Evolutionary conservation across 2,888 invertebrate species (phyloP), one percentile per base, ranked within the genome.

Genomic region (Synergus gifuensis): DNA sequence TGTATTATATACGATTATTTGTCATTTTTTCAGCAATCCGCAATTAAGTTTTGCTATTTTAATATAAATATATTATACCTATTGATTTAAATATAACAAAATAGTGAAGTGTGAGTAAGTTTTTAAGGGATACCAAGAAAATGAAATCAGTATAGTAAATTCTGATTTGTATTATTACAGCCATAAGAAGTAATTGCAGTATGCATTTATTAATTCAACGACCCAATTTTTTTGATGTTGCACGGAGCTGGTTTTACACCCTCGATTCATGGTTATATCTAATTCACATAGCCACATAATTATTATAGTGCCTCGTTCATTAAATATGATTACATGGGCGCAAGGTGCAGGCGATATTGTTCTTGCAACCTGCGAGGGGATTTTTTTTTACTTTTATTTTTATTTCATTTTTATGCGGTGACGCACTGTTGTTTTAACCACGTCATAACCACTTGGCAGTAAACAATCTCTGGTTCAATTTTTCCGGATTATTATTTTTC

Each of bases 291-390:
- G n/a, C 40, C 40, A 46, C 5, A 14, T 46, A 44, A 28, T 46
- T 28, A 67, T 46, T 28, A 28, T 67, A 63, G 16, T 63, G 63
- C 28, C 63, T 36, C 16, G 36, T 63, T 66, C 18, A 66, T 42
- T 42, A 66, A 66, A 42, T 40, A 42, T 66, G 18, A 66, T 42
- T 66, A 66, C 66, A 66, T 66, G 66, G 42, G 16, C 66, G 42
- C 66, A 66, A 16, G 18, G 66, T 66, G 28, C 63, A 16, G 36
- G n/a, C 0, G 7, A 54, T n/a, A 54, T n/a, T 54, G n/a, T n/a
- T 54, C 54, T n/a, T 54, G n/a, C 54, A 54, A n/a, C 54, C 63
- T 12, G 16, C 14, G 7, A 40, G 66, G 42, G 8, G 7, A 9
- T 49, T 44, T 12, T 28, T 28, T 46, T 69, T 49, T 44, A 66